phyloP scores from a whole-genome alignment of 1,140 invertebrate genomes.

The Tetragnatha versicolor region DNA sequence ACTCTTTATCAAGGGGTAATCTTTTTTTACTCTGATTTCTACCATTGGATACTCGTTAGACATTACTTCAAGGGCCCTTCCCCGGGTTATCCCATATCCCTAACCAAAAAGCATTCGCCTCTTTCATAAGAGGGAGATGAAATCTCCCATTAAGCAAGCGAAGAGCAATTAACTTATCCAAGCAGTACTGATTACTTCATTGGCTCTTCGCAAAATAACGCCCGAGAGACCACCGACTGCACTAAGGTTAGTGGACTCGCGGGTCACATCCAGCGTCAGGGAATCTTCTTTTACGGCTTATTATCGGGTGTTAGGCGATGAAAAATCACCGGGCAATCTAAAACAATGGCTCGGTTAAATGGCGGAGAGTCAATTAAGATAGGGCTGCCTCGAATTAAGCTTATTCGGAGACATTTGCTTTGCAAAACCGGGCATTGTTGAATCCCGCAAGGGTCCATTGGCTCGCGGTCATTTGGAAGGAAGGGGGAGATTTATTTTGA shows the following conservation, averaged over 20 bases:
- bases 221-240: neutral
- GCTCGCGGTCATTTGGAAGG: constrained; percentile 39
- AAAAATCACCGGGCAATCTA: neutral
- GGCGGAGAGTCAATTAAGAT: no score
- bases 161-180: constrained; percentile 9
- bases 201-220: neutral
- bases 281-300: constrained; percentile 11
- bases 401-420: no score
- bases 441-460: constrained; percentile 39
- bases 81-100: no score
- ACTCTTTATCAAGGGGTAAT: no score
- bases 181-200: constrained; percentile 10
- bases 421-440: no score
- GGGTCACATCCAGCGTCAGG: neutral
- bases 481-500: constrained; percentile 41
- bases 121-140: no score
- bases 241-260: neutral
- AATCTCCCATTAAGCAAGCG: neutral
- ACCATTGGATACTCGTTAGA: no score
- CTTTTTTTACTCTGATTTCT: no score
- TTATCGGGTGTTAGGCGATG: neutral
- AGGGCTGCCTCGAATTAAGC: no score
- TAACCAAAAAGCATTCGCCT: no score
- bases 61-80: no score
- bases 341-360: neutral